Evolutionary conservation across 2,113 vertebrate species (phyloP), one percentile per base, ranked within the genome.

Genomic region (Oryzias javanicus): DNA sequence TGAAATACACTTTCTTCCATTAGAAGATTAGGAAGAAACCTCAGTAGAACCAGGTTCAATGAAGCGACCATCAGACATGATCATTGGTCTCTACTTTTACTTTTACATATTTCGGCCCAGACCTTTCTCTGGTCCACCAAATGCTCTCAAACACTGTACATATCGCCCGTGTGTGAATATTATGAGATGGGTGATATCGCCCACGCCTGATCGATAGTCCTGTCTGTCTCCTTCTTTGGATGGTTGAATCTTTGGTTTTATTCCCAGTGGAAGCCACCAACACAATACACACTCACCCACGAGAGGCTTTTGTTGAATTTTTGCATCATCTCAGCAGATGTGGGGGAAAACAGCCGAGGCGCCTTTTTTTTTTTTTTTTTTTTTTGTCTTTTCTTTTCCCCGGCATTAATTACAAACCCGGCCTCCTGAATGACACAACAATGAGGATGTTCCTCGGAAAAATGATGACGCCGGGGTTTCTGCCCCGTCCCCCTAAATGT

Each of bases 391-490:
- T 22, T 22, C 3, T 22, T 22, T 22, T 3, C 22, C 22, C 22
- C 42, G 27, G 60, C 20, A 22, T 67, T 83, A 88, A 86, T 88
- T 82, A 83, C 18, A 42, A 25, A 17, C 50, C 24, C 6, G 72
- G 62, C 29, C 16, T 8, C 60, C 42, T 25, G 60, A 76, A 69
- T 77, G 72, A 84, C 74, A 79, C 67, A 58, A 80, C 71, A 78
- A 82, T 65, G 46, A 70, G 56, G 66, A 67, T 74, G 77, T 70
- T 64, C 19, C 56, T 55, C 1, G 0, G 44, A 57, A 87, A 84
- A 82, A 67, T 80, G 83, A 86, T 82, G 79, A 86, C 60, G 64
- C 74, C 47, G 67, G 72, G 6, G 59, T 75, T 14, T 45, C 46
- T 19, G 46, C 47, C 15, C 22, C 25, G 35, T 74, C 55, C 71